A percentile compares a stretch with the other conserved stretches of the same genome.
Evolutionary conservation across 2,797 vertebrate genomes (phyloP).

Genomic region (Apogon talboti): DNA sequence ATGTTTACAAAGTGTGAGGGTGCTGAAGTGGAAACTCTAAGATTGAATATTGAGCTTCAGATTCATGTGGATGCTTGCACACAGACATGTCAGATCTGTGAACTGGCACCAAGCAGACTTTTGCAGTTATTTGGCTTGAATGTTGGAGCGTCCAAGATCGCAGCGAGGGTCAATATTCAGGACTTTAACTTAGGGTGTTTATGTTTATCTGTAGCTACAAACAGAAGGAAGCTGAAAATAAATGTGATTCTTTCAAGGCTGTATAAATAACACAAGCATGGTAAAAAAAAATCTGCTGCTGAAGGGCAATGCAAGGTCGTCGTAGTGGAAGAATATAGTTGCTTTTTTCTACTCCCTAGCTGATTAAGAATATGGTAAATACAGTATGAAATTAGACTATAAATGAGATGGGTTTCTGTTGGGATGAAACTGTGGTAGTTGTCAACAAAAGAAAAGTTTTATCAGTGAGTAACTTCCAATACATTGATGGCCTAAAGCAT

Average conservation of each 20-base stretch:
- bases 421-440: slow-evolving; percentile 23
- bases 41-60: slow-evolving; percentile 54
- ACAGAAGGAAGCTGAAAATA: slow-evolving; percentile 5
- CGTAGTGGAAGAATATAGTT: background rate
- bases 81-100: background rate
- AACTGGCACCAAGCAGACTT: background rate
- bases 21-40: slow-evolving; percentile 43
- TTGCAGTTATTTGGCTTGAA: background rate
- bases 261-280: background rate
- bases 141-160: slow-evolving; percentile 2
- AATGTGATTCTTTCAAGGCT: background rate
- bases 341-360: background rate
- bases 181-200: slow-evolving; percentile 24
- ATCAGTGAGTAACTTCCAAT: slow-evolving; percentile 33
- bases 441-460: slow-evolving; percentile 22
- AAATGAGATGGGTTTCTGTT: slow-evolving; percentile 21
- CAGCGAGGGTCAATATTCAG: slow-evolving; percentile 37
- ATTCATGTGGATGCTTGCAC: slow-evolving; percentile 5
- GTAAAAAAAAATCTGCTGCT: slow-evolving; percentile 7
- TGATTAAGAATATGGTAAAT: slow-evolving; percentile 2
- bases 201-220: slow-evolving; percentile 17
- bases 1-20: slow-evolving; percentile 52
- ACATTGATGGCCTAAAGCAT: slow-evolving; percentile 32
- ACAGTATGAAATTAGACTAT: slow-evolving; percentile 30
- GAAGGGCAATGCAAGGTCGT: slow-evolving; percentile 35